Evolutionary conservation across 2,113 vertebrate species (phyloP), one percentile per base, ranked within the genome.

Genomic region (Oryzias celebensis): DNA sequence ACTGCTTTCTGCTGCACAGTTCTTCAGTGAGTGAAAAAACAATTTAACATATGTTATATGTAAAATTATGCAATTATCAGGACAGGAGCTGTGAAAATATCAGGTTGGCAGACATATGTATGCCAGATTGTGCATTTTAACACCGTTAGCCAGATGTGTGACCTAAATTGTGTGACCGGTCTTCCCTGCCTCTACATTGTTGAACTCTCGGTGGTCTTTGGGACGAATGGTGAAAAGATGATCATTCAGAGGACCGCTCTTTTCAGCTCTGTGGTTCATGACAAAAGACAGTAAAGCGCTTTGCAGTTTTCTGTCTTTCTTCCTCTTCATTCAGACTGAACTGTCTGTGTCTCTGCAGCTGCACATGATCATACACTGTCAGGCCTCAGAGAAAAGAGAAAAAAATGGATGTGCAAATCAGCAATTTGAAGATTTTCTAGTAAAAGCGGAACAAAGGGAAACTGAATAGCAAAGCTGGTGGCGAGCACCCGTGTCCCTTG

Each of bases 311-410:
- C 55, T 45, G 71, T 76, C 57, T 61, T 48, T 49, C 71, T 47
- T 69, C 52, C 22, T 24, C 52, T 28, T 58, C 57, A 20, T n/a
- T 60, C 31, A 51, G 22, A 4, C 52, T 48, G 44, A 52, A 43
- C n/a, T 23, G 43, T n/a, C 48, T 6, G 50, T 17, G 26, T 63
- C 59, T 52, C 55, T 83, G 70, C 81, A 90, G 85, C 88, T 87
- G 87, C 77, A 48, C 53, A 36, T 75, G 72, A 80, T 86, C 71
- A 82, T 75, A 83, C 71, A 42, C 68, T 85, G 70, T 74, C 76
- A 83, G 24, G 31, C 17, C 47, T 18, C 1, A 18, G 16, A 5
- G 61, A 36, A 58, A 60, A 42, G 6, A 0, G 22, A n/a, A n/a
- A 5, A 56, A 36, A 64, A 13, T n/a, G 66, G 58, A 75, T 78